Evolutionary conservation across 1,140 invertebrate genomes (phyloP).

Genomic region (Pogonomyrmex barbatus): DNA sequence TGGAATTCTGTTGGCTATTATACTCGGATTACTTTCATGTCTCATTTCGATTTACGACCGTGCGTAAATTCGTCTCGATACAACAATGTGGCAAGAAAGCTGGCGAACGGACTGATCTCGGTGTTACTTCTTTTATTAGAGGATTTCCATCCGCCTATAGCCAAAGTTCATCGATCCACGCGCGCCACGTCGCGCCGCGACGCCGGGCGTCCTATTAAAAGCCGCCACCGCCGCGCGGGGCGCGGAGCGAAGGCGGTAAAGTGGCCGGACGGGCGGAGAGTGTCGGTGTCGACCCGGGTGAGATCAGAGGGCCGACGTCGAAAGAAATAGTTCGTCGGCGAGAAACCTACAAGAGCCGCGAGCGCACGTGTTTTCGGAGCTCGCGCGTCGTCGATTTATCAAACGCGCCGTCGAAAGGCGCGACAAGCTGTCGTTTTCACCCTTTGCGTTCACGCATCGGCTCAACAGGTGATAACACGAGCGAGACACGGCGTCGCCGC

Average conservation of each 20-base stretch:
- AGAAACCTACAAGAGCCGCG: conserved; percentile 46
- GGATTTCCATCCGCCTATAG: conserved; percentile 26
- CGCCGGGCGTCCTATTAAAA: conserved; percentile 76
- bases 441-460: conserved; percentile 46
- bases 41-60: background rate
- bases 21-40: background rate
- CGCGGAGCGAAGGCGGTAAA: conserved; percentile 70
- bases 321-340: conserved; percentile 79
- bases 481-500: conserved; percentile 15
- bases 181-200: conserved; percentile 64
- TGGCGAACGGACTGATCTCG: conserved; percentile 12
- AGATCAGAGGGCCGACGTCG: conserved; percentile 79
- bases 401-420: conserved; percentile 71
- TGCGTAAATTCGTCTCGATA: background rate
- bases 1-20: background rate
- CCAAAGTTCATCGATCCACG: conserved; percentile 75
- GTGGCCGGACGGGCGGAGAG: conserved; percentile 73
- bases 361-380: conserved; percentile 72
- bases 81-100: background rate
- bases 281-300: conserved; percentile 72
- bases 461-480: conserved; percentile 55
- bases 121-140: conserved; percentile 36
- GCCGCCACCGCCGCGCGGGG: conserved; percentile 67
- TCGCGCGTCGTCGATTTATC: conserved; percentile 77
- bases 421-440: conserved; percentile 61